A percentile compares a stretch with the other conserved stretches of the same genome.
phyloP scores from a whole-genome alignment of 2,113 vertebrate genomes.

The Planiliza haematocheilus region DNA sequence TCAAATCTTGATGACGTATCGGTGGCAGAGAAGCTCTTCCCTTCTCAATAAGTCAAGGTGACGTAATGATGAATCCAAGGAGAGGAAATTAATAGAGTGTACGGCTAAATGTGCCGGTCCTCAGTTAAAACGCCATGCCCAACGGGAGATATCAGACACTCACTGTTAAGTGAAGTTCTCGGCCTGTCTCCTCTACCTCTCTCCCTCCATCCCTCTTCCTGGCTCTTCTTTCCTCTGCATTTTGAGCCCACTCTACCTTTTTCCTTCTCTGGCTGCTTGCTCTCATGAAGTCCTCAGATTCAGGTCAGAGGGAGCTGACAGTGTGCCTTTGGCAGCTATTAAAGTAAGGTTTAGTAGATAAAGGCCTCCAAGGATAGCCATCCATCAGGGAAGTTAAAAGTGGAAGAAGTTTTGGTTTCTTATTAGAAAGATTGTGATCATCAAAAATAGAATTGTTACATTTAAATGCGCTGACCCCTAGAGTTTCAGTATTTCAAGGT shows the following conservation, averaged over 20 bases:
- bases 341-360: constrained; percentile 72
- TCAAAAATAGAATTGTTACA: constrained; percentile 44
- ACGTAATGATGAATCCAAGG: constrained; percentile 61
- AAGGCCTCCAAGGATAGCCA: constrained; percentile 67
- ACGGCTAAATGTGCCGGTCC: constrained; percentile 47
- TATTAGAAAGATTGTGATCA: constrained; percentile 56
- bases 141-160: constrained; percentile 64
- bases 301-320: constrained; percentile 72
- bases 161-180: constrained; percentile 58
- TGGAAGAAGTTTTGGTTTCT: constrained; percentile 52
- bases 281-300: constrained; percentile 66
- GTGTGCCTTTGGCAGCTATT: constrained; percentile 77
- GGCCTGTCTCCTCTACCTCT: constrained; percentile 24
- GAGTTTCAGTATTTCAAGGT: constrained; percentile 49
- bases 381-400: constrained; percentile 66
- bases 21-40: constrained; percentile 41
- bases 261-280: constrained; percentile 46
- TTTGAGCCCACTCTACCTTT: constrained; percentile 47
- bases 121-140: constrained; percentile 57
- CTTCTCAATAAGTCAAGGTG: constrained; percentile 59
- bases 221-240: constrained; percentile 35
- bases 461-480: constrained; percentile 53
- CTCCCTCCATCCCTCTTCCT: constrained; percentile 15
- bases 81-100: constrained; percentile 52
- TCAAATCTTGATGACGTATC: constrained; percentile 52